Evolutionary conservation across 2,113 vertebrate species (phyloP).

Genomic region (Furnarius figulus): DNA sequence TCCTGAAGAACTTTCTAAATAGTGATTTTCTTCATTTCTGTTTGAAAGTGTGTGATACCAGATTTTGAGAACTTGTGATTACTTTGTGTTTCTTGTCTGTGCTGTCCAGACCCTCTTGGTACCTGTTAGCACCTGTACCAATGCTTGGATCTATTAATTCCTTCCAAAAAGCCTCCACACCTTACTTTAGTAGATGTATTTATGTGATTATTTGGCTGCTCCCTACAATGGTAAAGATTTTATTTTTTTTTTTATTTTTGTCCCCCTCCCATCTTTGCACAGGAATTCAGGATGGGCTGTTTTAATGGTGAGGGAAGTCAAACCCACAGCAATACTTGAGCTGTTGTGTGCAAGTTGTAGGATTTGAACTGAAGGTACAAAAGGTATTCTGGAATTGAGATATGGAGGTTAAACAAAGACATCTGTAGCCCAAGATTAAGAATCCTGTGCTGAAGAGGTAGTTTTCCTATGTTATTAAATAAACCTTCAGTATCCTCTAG

Average conservation of each 20-base stretch:
- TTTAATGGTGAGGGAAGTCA: background rate
- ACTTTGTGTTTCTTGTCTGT: background rate
- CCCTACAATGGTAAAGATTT: background rate
- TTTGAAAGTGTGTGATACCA: background rate
- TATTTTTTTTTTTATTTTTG: background rate
- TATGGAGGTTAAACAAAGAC: background rate
- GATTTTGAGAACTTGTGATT: background rate
- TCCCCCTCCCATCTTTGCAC: fast-evolving
- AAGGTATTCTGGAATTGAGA: background rate
- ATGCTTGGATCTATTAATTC: background rate
- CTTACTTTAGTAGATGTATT: background rate
- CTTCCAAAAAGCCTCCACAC: background rate
- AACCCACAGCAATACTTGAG: background rate
- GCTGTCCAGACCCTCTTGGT: background rate
- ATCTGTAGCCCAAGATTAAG: background rate
- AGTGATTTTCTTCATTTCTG: background rate
- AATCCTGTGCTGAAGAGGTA: background rate
- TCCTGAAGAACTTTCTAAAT: background rate
- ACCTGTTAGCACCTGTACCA: background rate
- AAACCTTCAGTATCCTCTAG: background rate
- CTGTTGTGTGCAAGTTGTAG: background rate
- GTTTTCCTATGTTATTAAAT: background rate
- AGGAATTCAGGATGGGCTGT: background rate
- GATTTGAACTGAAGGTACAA: background rate
- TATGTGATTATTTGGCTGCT: background rate